Conservation (phyloP, 2,888 invertebrate genomes). For the Cephus runcator region DNA sequence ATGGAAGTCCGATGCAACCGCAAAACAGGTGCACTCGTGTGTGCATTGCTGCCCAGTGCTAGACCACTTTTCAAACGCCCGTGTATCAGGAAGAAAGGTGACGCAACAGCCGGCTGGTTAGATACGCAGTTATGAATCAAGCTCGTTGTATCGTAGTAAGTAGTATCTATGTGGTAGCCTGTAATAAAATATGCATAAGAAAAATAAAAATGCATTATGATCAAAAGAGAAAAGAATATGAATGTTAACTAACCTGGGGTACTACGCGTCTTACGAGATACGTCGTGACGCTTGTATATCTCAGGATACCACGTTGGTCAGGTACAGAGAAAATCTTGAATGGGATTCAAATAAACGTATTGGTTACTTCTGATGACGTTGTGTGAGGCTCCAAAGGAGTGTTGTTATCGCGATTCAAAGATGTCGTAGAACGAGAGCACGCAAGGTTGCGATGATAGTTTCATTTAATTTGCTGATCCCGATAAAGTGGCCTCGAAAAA, state of each 20-base stretch:
- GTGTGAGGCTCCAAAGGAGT: neutral
- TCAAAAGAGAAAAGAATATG: neutral
- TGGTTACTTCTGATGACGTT: neutral
- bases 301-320: neutral
- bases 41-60: conserved; percentile 6
- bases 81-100: neutral
- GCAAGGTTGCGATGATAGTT: neutral
- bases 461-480: neutral
- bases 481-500: conserved; percentile 26
- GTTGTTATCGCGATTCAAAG: neutral
- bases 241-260: neutral
- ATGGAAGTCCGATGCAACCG: conserved; percentile 12
- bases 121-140: neutral
- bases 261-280: neutral
- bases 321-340: neutral
- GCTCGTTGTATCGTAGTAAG: neutral
- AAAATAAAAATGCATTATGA: neutral
- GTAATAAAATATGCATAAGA: neutral
- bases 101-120: neutral
- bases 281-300: neutral
- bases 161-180: neutral
- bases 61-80: conserved; percentile 19
- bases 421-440: neutral
- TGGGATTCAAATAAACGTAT: neutral
- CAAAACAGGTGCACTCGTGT: conserved; percentile 22